A percentile compares a stretch with the other conserved stretches of the same genome.
phyloP scores from a whole-genome alignment of 2,797 vertebrate genomes.

The Babyrousa celebensis region DNA sequence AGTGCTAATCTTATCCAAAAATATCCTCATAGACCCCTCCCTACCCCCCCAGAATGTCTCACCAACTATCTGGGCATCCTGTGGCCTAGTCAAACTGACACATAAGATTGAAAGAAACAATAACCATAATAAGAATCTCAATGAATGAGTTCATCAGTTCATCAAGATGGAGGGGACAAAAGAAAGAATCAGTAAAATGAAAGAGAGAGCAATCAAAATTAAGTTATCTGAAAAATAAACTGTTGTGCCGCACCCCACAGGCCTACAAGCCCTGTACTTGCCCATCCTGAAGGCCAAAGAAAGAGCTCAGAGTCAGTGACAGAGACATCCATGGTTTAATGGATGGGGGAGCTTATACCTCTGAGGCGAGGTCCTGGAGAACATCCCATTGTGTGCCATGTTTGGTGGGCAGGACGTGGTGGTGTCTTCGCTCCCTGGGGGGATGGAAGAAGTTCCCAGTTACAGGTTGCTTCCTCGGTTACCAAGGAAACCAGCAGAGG shows the following conservation, averaged over 20 bases:
- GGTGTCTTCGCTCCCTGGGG: not conserved
- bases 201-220: not conserved
- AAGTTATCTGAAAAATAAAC: not conserved
- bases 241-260: not conserved
- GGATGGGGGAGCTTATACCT: not conserved
- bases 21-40: not conserved
- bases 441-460: not conserved
- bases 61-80: not conserved
- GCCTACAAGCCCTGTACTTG: not conserved
- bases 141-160: not conserved
- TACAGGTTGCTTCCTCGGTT: not conserved
- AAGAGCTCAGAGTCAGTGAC: not conserved
- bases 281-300: not conserved
- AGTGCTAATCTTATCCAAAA: not conserved
- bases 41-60: not conserved
- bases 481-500: not conserved
- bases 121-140: not conserved
- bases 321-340: not conserved
- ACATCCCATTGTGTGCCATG: not conserved
- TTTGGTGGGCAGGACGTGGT: not conserved
- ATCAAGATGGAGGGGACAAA: not conserved
- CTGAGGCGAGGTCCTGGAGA: not conserved
- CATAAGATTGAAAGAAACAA: not conserved
- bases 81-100: not conserved
- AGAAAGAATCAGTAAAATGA: not conserved